These are phyloP conservation scores for Seira ritae DNA, from an alignment of 2,888 invertebrate genomes.

Conservation along the genomic window DNA sequence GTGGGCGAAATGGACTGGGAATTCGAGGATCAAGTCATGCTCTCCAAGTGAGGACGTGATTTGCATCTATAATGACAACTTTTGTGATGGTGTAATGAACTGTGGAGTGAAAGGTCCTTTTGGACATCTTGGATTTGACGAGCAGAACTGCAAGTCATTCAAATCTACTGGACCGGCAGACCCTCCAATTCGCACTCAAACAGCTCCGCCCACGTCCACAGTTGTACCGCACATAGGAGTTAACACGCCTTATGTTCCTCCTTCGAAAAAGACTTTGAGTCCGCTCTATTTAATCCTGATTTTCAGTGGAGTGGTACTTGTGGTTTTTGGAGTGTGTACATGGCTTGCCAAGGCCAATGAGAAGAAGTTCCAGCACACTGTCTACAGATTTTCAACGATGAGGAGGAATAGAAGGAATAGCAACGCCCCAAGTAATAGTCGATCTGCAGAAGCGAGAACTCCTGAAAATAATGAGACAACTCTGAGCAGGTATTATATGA, in stretches of 20 bases:
- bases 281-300: slow-evolving; percentile 63
- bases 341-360: slow-evolving; percentile 68
- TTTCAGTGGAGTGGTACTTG: slow-evolving; percentile 61
- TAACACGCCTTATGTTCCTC: slow-evolving; percentile 63
- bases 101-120: slow-evolving; percentile 62
- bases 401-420: slow-evolving; percentile 50
- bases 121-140: slow-evolving; percentile 64
- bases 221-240: slow-evolving; percentile 64
- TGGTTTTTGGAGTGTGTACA: slow-evolving; percentile 65
- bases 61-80: slow-evolving; percentile 53
- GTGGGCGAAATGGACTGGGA: slow-evolving; percentile 67
- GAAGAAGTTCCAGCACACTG: slow-evolving; percentile 68
- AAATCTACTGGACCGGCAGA: slow-evolving; percentile 28
- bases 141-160: slow-evolving; percentile 56
- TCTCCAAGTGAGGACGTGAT: slow-evolving; percentile 61
- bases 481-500: slow-evolving; percentile 39
- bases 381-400: slow-evolving; percentile 65
- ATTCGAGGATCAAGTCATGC: slow-evolving; percentile 51
- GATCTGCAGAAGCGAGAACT: not conserved
- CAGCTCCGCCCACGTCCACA: slow-evolving; percentile 50
- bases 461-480: slow-evolving; percentile 44
- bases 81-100: slow-evolving; percentile 63
- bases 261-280: slow-evolving; percentile 58
- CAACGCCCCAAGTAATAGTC: not conserved
- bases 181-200: slow-evolving; percentile 25